These are phyloP conservation scores for Ichneumon xanthorius DNA, from an alignment of 2,888 invertebrate species.

Conservation along the genomic window DNA sequence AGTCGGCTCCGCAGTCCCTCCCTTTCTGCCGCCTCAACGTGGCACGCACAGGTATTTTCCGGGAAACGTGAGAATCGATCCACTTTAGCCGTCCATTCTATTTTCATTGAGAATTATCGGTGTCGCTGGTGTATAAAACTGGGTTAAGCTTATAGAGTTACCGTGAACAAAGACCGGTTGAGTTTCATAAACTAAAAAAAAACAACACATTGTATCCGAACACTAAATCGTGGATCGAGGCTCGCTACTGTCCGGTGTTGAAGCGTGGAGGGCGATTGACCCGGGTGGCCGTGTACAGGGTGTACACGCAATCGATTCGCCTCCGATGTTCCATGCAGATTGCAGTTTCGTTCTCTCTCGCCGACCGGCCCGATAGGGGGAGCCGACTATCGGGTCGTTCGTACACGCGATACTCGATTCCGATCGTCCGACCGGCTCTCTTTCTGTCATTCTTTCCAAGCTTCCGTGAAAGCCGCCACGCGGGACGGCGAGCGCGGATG, in stretches of 20 bases:
- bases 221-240: background rate
- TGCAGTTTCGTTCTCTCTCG: slow-evolving; percentile 30
- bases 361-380: background rate
- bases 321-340: slow-evolving; percentile 48
- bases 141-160: slow-evolving; percentile 7
- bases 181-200: slow-evolving; percentile 20
- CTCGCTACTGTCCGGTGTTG: slow-evolving; percentile 9
- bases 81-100: slow-evolving; percentile 6
- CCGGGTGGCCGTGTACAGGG: slow-evolving; percentile 24
- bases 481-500: slow-evolving; percentile 15
- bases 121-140: slow-evolving; percentile 8
- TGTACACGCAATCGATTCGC: slow-evolving; percentile 50
- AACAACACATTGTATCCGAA: slow-evolving; percentile 7
- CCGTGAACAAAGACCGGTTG: slow-evolving; percentile 5
- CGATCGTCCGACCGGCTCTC: slow-evolving; percentile 32
- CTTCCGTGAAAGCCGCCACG: slow-evolving; percentile 39
- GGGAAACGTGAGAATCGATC: slow-evolving; percentile 25
- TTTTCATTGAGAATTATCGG: slow-evolving; percentile 34
- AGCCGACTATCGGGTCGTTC: slow-evolving; percentile 42
- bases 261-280: slow-evolving; percentile 47
- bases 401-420: slow-evolving; percentile 53
- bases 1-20: background rate
- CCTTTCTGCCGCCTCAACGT: background rate
- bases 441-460: slow-evolving; percentile 16
- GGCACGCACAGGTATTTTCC: slow-evolving; percentile 14